Evolutionary conservation across 2,888 invertebrate genomes (phyloP).

Genomic region (Venustoraphidia nigricollis): DNA sequence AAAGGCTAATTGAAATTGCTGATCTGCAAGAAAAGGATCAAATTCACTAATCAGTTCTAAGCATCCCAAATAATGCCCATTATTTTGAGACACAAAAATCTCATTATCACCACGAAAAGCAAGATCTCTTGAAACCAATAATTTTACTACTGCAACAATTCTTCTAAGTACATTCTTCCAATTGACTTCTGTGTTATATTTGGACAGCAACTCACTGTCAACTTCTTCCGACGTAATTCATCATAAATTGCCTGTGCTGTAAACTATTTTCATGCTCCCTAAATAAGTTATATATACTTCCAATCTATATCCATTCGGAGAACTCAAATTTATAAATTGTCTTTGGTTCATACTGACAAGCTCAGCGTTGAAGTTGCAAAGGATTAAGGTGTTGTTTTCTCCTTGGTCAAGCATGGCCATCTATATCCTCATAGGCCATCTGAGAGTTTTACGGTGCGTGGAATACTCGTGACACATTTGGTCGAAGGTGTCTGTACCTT

Average conservation of each 20-base stretch:
- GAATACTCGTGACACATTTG: no score
- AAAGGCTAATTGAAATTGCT: no score
- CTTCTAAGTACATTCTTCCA: slow-evolving; percentile 15
- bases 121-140: slow-evolving; percentile 13
- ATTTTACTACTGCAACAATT: slow-evolving; percentile 15
- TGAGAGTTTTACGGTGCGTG: no score
- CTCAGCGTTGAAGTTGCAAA: no score
- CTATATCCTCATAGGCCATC: no score
- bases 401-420: no score
- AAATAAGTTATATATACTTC: slow-evolving; percentile 10
- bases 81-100: slow-evolving; percentile 12
- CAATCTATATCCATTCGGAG: slow-evolving; percentile 11
- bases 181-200: slow-evolving; percentile 8
- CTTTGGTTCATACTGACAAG: slow-evolving; percentile 5
- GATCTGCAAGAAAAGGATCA: no score
- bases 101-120: slow-evolving; percentile 15
- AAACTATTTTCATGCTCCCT: slow-evolving; percentile 10
- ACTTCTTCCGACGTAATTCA: slow-evolving; percentile 10
- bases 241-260: slow-evolving; percentile 12
- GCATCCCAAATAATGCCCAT: slow-evolving; percentile 16
- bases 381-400: no score
- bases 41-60: slow-evolving; percentile 17
- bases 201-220: not conserved
- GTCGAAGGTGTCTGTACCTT: no score
- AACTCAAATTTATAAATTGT: slow-evolving; percentile 7